Base-by-base conservation (phyloP, 2,797 vertebrate species). In the Onychomys arenicola region DNA sequence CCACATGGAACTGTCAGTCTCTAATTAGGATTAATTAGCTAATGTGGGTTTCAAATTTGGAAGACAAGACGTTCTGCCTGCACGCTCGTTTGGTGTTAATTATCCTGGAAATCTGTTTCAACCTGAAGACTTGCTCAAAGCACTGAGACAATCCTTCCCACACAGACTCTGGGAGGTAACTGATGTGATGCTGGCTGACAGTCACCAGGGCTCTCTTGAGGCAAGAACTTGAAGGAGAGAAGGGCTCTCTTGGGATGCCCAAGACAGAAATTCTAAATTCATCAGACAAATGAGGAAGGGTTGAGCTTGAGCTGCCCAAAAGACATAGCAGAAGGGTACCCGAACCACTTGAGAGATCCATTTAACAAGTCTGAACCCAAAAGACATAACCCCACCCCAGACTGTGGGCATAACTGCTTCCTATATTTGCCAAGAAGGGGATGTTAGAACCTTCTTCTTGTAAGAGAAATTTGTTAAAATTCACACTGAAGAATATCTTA, bases 11-110 rank as follows among this genome's bases (percentile, higher is more conserved):
- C 88, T 97, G 85, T 96, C 96, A 94, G 89, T 85, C 92, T 97
- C 93, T 97, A 96, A 97, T 97, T 97, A 97, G 92, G 96, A 97
- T 88, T 94, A 97, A 97, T 96, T 96, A 97, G 86, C 89, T 96
- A 97, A 96, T 93, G 75, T 37, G 37, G 25, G 21, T 96, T 96
- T 96, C 93, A 97, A 77, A 95, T 93, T 82, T 97, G 93, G 92
- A 97, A 96, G 77, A 95, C 92, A 94, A 95, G 85, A 95, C 92
- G 29, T 85, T 93, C 91, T 94, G 80, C n/a, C 83, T 90, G 25
- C 17, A 6, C 95, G 73, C 46, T 97, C 85, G 96, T 91, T 94
- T 97, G 94, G 91, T 96, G 90, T 95, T 97, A 97, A 97, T 96
- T 96, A 97, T 95, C 90, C 95, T 65, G 34, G 94, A 97, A 97